Evolutionary conservation across 2,113 vertebrate species (phyloP).

Genomic region (Rhea americana): DNA sequence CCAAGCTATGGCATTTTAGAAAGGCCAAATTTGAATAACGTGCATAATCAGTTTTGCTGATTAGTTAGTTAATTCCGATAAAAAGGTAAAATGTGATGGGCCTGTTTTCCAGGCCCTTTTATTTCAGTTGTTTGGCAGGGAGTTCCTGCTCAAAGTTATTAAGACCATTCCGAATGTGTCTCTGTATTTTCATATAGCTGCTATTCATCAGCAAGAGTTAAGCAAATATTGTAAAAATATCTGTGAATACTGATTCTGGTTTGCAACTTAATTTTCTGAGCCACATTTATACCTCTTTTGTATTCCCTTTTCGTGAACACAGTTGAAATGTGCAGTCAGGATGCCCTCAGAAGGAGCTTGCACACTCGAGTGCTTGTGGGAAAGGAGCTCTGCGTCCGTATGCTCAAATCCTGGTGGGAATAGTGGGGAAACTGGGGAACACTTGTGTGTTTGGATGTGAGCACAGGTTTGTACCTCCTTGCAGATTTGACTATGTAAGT

Average conservation of each 20-base stretch:
- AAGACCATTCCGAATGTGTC: neutral
- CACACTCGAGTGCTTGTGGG: neutral
- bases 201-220: neutral
- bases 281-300: neutral
- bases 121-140: neutral
- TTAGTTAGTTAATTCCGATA: conserved; percentile 12
- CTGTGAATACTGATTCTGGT: neutral
- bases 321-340: neutral
- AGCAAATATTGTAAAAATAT: neutral
- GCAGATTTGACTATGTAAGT: neutral
- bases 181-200: neutral
- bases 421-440: too few species aligned
- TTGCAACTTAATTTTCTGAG: neutral
- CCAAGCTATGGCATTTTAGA: conserved; percentile 24
- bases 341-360: neutral
- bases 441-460: neutral
- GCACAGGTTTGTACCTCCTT: neutral
- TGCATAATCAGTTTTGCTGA: neutral
- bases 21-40: conserved; percentile 18
- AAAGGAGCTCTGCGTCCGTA: neutral
- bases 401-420: neutral
- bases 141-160: neutral
- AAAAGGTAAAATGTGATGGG: neutral
- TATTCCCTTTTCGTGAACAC: neutral
- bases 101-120: neutral